Percentiles rank a stretch among this genome's conserved stretches.
Conservation (phyloP, 2,888 invertebrate species). For the Sesia bembeciformis region DNA sequence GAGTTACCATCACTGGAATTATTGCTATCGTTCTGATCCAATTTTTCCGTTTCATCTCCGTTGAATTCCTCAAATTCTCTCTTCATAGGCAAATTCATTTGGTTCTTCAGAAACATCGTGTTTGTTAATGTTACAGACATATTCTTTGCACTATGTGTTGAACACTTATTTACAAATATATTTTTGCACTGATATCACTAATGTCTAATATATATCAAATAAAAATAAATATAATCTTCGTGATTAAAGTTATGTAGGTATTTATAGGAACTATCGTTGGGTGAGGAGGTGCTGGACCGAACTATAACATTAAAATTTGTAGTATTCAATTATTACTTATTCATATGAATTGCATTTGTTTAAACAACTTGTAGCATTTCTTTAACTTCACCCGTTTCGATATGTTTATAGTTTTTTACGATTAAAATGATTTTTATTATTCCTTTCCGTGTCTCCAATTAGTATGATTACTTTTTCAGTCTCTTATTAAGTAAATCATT, state of each 20-base stretch:
- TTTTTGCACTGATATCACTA: conserved; percentile 19
- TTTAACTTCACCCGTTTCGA: conserved; percentile 30
- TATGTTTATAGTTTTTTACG: too few relatives aligned
- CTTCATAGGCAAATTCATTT: conserved; percentile 61
- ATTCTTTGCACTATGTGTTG: conserved; percentile 19
- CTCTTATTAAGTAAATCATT: too few relatives aligned
- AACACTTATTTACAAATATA: conserved; percentile 9
- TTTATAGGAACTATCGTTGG: conserved; percentile 75
- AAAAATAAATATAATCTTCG: conserved; percentile 65
- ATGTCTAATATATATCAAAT: conserved; percentile 37
- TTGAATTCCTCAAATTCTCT: conserved; percentile 56
- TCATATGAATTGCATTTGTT: too few relatives aligned
- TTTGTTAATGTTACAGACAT: conserved; percentile 63
- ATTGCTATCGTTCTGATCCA: conserved; percentile 48
- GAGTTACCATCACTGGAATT: conserved; percentile 59
- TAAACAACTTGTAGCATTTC: neutral
- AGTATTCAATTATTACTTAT: neutral
- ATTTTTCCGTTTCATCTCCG: conserved; percentile 39
- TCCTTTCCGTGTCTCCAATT: too few relatives aligned
- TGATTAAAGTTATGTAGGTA: conserved; percentile 66
- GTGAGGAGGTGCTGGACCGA: conserved; percentile 65
- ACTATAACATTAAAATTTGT: conserved; percentile 17
- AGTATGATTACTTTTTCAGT: too few relatives aligned
- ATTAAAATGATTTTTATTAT: too few relatives aligned
- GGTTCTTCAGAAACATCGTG: conserved; percentile 52